phyloP scores from a whole-genome alignment of 30 jellyfish, hydroid and myxozoan species.

The Cassiopea xamachana region DNA sequence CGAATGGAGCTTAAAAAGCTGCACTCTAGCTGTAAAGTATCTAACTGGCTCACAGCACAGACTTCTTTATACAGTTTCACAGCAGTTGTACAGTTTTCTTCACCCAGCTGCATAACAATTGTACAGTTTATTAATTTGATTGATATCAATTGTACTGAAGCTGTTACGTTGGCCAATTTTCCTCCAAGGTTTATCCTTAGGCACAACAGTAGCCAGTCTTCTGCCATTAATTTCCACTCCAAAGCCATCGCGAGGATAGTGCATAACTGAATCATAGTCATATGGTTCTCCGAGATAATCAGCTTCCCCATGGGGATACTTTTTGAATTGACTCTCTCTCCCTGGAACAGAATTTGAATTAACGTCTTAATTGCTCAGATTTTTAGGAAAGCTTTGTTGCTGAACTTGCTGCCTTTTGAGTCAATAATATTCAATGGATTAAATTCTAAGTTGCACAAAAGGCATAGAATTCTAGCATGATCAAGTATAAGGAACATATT shows the following conservation, averaged over 20 bases:
- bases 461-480: too few relatives aligned
- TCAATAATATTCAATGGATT: too few relatives aligned
- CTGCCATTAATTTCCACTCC: background rate
- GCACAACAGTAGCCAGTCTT: conserved; percentile 35
- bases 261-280: conserved; percentile 70
- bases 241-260: conserved; percentile 63
- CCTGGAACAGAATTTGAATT: background rate
- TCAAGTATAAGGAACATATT: too few relatives aligned
- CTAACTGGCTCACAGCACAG: background rate
- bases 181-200: conserved; percentile 57
- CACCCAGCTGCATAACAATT: background rate
- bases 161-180: conserved; percentile 61
- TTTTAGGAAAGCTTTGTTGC: too few relatives aligned
- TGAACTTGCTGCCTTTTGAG: too few relatives aligned
- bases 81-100: too few relatives aligned
- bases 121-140: conserved; percentile 48
- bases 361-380: background rate
- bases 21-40: background rate
- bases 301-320: conserved; percentile 67
- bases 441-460: too few relatives aligned
- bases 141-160: conserved; percentile 50
- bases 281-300: conserved; percentile 70
- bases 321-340: conserved; percentile 50
- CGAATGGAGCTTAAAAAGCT: too few relatives aligned
- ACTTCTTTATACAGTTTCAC: too few relatives aligned